Percentiles rank a stretch among this genome's conserved stretches.
Conservation (phyloP, 1,140 invertebrate species). For the Cotesia chilonis region DNA sequence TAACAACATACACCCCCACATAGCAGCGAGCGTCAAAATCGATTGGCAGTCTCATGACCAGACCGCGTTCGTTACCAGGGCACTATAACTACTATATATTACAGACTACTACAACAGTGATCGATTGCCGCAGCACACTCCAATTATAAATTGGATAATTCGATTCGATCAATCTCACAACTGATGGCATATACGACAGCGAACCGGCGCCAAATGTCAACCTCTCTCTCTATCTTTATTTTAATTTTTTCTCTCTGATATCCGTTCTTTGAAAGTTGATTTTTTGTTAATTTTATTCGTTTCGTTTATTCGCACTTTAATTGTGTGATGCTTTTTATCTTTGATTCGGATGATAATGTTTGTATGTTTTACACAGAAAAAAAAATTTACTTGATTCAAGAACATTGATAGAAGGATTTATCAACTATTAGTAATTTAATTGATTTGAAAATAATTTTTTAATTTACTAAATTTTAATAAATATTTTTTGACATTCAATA, state of each 20-base stretch:
- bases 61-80: slow-evolving; percentile 6
- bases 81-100: neutral
- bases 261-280: neutral
- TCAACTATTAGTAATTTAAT: too few species aligned
- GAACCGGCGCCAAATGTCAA: slow-evolving; percentile 13
- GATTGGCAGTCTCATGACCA: slow-evolving; percentile 11
- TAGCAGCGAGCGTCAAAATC: slow-evolving; percentile 16
- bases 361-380: too few species aligned
- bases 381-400: too few species aligned
- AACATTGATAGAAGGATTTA: too few species aligned
- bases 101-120: neutral
- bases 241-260: neutral
- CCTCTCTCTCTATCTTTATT: neutral
- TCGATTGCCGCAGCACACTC: slow-evolving; percentile 20
- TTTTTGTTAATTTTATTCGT: too few species aligned
- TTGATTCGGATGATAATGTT: too few species aligned
- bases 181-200: neutral
- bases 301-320: too few species aligned
- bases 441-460: too few species aligned
- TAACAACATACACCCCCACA: neutral
- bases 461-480: too few species aligned
- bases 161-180: slow-evolving; percentile 27
- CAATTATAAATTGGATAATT: slow-evolving; percentile 31
- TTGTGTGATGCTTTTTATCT: too few species aligned
- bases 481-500: too few species aligned